Conservation (phyloP, 2,113 vertebrate genomes). For the Oenanthe melanoleuca region DNA sequence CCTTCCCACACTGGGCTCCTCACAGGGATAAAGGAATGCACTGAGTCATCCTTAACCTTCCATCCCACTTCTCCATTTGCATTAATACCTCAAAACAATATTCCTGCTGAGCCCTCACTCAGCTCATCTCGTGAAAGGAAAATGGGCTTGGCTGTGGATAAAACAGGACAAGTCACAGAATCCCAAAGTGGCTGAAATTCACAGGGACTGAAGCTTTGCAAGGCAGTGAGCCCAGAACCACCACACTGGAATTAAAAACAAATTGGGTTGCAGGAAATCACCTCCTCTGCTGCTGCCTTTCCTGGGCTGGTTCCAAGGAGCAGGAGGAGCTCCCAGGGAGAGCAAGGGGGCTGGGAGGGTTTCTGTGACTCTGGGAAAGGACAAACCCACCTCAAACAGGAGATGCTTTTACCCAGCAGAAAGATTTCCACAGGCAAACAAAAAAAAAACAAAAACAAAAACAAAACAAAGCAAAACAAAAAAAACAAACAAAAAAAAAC, state of each 20-base stretch:
- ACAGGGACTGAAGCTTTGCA: not conserved
- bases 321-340: not conserved
- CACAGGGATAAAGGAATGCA: not conserved
- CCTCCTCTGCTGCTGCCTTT: not conserved
- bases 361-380: too few relatives aligned
- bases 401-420: too few relatives aligned
- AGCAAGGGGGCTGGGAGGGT: too few relatives aligned
- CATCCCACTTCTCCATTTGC: fast-evolving
- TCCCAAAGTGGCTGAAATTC: not conserved
- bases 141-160: not conserved
- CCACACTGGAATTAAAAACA: not conserved
- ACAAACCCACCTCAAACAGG: too few relatives aligned
- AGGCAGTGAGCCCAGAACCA: not conserved
- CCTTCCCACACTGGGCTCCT: fast-evolving
- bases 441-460: too few relatives aligned
- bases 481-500: too few relatives aligned
- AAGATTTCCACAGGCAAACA: too few relatives aligned
- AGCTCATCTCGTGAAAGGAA: not conserved
- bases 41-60: not conserved
- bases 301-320: fast-evolving
- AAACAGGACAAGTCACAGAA: not conserved
- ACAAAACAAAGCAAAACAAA: too few relatives aligned
- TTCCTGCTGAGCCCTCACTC: not conserved
- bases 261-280: not conserved
- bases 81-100: not conserved